Percentiles rank a stretch among this genome's conserved stretches.
Conservation (phyloP, 2,113 vertebrate genomes). For the Hippocampus guttulatus region DNA sequence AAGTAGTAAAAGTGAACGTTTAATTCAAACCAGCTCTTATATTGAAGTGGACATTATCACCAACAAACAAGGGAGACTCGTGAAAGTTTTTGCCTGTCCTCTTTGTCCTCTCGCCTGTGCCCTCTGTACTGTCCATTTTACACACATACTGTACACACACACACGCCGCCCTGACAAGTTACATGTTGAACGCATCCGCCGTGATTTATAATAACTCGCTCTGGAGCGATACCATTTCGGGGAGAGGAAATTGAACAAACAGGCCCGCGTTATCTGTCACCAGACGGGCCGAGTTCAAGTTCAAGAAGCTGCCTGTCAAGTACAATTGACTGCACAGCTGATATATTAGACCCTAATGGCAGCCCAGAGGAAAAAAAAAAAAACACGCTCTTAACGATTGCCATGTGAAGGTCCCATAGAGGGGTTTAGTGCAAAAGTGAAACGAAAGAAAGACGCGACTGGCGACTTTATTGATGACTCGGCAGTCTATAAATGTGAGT, state of each 20-base stretch:
- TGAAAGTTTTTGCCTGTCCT: slow-evolving; percentile 33
- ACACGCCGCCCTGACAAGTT: slow-evolving; percentile 56
- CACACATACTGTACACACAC: slow-evolving; percentile 7
- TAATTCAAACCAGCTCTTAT: neutral
- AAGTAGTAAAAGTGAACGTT: no score
- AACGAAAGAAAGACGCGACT: slow-evolving; percentile 43
- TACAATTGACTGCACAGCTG: slow-evolving; percentile 69
- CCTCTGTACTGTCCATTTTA: slow-evolving; percentile 8
- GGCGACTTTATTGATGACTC: neutral
- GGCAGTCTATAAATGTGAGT: neutral
- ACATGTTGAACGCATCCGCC: slow-evolving; percentile 68
- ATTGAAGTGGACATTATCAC: neutral
- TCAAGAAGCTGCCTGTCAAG: slow-evolving; percentile 76
- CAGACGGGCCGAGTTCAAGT: slow-evolving; percentile 74
- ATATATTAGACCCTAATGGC: slow-evolving; percentile 78
- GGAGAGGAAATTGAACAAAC: slow-evolving; percentile 73
- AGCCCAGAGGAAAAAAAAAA: slow-evolving; percentile 24
- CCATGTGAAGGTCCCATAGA: slow-evolving; percentile 65
- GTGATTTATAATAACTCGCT: slow-evolving; percentile 74
- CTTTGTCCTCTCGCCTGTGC: slow-evolving; percentile 40
- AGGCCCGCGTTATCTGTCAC: slow-evolving; percentile 72
- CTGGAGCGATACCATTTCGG: slow-evolving; percentile 56
- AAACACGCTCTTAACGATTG: slow-evolving; percentile 64
- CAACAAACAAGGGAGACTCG: neutral
- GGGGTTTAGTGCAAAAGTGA: slow-evolving; percentile 53